Evolutionary conservation across 1,140 invertebrate species (phyloP), one percentile per base, ranked within the genome.

Genomic region (Antheraea pernyi): DNA sequence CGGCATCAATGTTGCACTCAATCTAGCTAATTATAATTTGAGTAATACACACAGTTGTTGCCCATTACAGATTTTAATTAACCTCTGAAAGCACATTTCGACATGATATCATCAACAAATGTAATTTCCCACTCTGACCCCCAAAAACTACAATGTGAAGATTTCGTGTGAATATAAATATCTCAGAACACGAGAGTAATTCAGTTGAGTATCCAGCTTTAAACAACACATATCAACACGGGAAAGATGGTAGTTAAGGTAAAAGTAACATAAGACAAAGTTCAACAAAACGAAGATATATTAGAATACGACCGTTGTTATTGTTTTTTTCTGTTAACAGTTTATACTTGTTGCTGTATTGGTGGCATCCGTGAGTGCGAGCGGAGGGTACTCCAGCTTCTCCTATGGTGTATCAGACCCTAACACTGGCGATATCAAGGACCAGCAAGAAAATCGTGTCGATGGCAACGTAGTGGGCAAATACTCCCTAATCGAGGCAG

Each of bases 401-500:
- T 86, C 89, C 13, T 93, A 93, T 70, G 84, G 84, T 59, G 92
- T 93, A 0, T 75, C 83, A 0, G 93, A 93, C 81, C 86, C 91
- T 6, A 85, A 89, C 82, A 94, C 88, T 75, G 92, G 94, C 19
- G 93, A 94, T 69, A 82, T 91, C n/a, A 93, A 94, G 80, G 85
- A 84, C 53, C 91, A 92, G 69, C 83, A 92, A 36, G 93, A 93
- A 76, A 89, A 81, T 22, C 87, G 93, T 19, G 85, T 92, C 67
- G 94, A 94, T 0, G 93, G 94, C 76, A 79, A 92, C 48, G 94
- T 95, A 18, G 89, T 93, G 59, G 94, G 94, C 18, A 82, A 86
- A 70, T 92, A 91, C 81, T 87, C 89, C 13, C 79, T 92, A 9
- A 71, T 92, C 39, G 92, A 93, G 67, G 82, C 92, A 18, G 92